Evolutionary conservation across 1,140 invertebrate genomes (phyloP), one percentile per base, ranked within the genome.

Genomic region (Diabrotica undecimpunctata): DNA sequence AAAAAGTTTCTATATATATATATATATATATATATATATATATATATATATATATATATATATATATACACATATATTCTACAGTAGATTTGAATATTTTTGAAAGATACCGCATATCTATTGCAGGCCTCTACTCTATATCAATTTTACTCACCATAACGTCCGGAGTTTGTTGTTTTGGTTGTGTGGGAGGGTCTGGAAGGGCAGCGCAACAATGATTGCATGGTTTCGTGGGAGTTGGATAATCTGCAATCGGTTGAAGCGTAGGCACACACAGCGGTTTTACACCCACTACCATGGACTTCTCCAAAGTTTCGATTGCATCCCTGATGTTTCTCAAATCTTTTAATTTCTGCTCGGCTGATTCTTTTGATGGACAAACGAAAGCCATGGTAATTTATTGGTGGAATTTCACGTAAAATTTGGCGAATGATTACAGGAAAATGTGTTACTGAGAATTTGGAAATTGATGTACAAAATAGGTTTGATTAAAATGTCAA

Each of bases 191-290:
- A 35, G 14, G 62, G 14, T 56, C 13, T 9, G 25, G 38, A 7
- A n/a, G 25, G 5, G 38, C n/a, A 11, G 46, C n/a, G 7, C 12
- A 37, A 25, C 58, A 50, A n/a, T 38, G 12, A 25, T 25, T 36
- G 14, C 53, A 54, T 36, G 55, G 35, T 7, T 41, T 46, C 8
- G 41, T n/a, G 8, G 41, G n/a, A 25, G 39, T n/a, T 35, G 62
- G 62, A 67, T 55, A 52, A 10, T 66, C 64, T 13, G 52, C 60
- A 13, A 66, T 13, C 1, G 64, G 65, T 13, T 64, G 52, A 38
- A 61, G 64, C 51, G 61, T 61, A 7, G 68, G 64, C 51, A 69
- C 57, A 59, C 68, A 69, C 7, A 69, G 61, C 11, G 68, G 68
- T 62, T 66, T 69, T 6, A 65, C 68, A 9, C 41, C 53, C 9